These are phyloP conservation scores for Ammodytes dubius DNA, from an alignment of 2,113 vertebrate species.

Conservation along the genomic window DNA sequence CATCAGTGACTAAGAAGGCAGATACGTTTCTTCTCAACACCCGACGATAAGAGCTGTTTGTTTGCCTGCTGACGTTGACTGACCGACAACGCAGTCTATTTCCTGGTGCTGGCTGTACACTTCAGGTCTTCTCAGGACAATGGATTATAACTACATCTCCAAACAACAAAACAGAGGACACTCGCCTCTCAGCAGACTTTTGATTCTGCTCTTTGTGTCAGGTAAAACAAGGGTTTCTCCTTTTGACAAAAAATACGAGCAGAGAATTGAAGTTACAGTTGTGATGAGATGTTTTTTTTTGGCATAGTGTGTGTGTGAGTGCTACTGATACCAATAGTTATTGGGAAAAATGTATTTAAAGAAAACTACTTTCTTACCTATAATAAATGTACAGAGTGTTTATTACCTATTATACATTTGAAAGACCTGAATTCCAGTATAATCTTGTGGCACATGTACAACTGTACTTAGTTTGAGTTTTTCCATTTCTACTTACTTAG, in stretches of 20 bases:
- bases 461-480: not conserved
- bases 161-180: not conserved
- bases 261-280: not conserved
- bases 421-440: not conserved
- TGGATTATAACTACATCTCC: slow-evolving; percentile 40
- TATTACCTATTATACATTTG: not conserved
- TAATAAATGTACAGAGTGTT: not conserved
- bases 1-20: slow-evolving; percentile 22
- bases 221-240: slow-evolving; percentile 38
- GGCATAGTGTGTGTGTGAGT: not conserved
- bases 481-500: not conserved
- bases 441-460: too few species aligned
- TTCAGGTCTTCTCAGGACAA: slow-evolving; percentile 4
- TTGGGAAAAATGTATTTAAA: not conserved
- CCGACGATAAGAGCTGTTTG: slow-evolving; percentile 49
- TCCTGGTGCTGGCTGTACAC: slow-evolving; percentile 15
- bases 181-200: slow-evolving; percentile 12
- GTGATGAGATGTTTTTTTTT: not conserved
- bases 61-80: slow-evolving; percentile 14
- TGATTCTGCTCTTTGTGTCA: slow-evolving; percentile 48
- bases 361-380: not conserved
- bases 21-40: slow-evolving; percentile 1
- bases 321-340: not conserved
- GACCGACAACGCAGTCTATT: not conserved
- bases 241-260: not conserved